Evolutionary conservation across 37 sponge, comb jelly and placozoan genomes (phyloP), one percentile per base, ranked within the genome.

Genomic region (Geodia barretti): DNA sequence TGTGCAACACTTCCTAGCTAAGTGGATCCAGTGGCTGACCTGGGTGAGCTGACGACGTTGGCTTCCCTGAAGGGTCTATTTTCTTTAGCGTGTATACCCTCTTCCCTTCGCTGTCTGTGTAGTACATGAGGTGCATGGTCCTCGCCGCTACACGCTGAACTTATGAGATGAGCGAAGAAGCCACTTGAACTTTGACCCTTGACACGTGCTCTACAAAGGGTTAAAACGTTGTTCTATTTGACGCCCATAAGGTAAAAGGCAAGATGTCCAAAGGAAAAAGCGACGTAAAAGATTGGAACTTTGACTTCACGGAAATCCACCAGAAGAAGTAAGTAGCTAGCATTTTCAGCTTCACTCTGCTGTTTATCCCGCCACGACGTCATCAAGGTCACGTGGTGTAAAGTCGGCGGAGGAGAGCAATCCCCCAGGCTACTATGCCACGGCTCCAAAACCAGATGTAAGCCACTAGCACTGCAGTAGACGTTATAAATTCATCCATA

Each of bases 41-140:
- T 70, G 99, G 99, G 68, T 99, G 99, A 30, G 99, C 99, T 34
- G 99, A 99, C 5, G 79, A 25, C 0, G 99, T 99, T 0, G 99
- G 97, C 64, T 83, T 92, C 2, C 95, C 97, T 31, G 40, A 17
- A 62, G 95, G 83, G 71, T 73, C 81, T 23, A 83, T 31, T 86
- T 98, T 96, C 94, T 92, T 82, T 17, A 99, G 75, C 39, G 99
- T 99, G 86, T 99, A 99, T 3, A 93, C 86, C 63, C 99, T 84
- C 73, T 95, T 84, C 35, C 97, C 95, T 21, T 87, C 69, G 26
- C 87, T 88, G 73, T 97, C 86, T 68, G 91, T 20, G 77, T 94
- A 97, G 69, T 97, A 97, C 97, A 97, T 97, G 41, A 99, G 73
- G 77, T 89, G 84, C 99, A 99, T 99, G 33, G 32, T 62, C 60